Evolutionary conservation across 2,888 invertebrate genomes (phyloP), one percentile per base, ranked within the genome.

Genomic region (Abrostola triplasia): DNA sequence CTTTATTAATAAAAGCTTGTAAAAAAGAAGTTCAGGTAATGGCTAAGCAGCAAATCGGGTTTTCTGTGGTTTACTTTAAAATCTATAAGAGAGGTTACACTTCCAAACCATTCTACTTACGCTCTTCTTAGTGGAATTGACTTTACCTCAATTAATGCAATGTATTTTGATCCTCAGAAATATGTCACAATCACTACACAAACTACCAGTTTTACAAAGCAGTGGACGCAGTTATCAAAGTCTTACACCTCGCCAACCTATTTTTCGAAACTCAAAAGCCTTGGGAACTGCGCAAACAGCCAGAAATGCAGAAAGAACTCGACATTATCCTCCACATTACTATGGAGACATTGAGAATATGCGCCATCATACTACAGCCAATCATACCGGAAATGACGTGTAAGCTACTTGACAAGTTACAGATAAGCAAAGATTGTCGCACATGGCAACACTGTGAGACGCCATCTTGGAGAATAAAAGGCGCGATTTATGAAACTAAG

Each of bases 261-360:
- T 98, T 99, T 95, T 97, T 99, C 82, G 97, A 99, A 84, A 93
- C 96, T 5, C 95, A 96, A 78, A 97, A 97, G 87, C 99, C 99
- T 0, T 99, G 99, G 99, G 96, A 97, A 76, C 94, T 99, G 65
- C 96, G 95, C 59, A 97, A 97, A 83, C 86, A 94, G 9, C 89
- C 93, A 0, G 92, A 95, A 49, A 87, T 93, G 35, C 94, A 95
- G 54, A 92, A 95, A 49, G 95, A 96, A 80, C 90, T 98, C 1
- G 95, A 97, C 82, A 96, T 96, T 12, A 96, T 98, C 55, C 95
- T 99, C 62, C 97, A 97, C 84, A 89, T 99, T 50, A 96, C 97
- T 35, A 95, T 99, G 93, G 99, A 99, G 91, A 96, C 97, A 0
- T 90, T 98, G 49, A 95, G 99, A 77, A 96, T 98, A 63, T 86